Evolutionary conservation across 2,113 vertebrate species (phyloP).

Genomic region (Syngnathoides biaculeatus): DNA sequence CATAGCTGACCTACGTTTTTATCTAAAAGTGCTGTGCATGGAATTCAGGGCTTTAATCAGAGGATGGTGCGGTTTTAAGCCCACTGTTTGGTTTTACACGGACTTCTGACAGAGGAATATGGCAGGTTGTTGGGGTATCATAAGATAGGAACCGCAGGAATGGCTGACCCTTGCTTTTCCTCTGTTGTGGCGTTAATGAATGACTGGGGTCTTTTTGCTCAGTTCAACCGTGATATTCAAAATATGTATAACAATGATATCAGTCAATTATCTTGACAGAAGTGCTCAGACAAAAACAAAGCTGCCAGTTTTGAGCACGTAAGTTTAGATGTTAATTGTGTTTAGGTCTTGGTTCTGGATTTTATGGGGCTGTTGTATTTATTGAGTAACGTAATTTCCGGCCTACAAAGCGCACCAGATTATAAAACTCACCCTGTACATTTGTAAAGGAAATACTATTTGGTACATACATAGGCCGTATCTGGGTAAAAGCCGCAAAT

Average conservation of each 20-base stretch:
- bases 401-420: too few species aligned
- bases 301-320: too few species aligned
- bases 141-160: slow-evolving; percentile 8
- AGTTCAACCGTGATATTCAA: not conserved
- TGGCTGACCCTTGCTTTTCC: not conserved
- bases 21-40: not conserved
- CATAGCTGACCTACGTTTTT: not conserved
- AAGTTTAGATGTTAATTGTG: too few species aligned
- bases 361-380: too few species aligned
- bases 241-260: not conserved
- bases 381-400: too few species aligned
- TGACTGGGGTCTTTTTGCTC: slow-evolving; percentile 2
- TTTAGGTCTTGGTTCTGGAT: too few species aligned
- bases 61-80: not conserved
- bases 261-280: not conserved
- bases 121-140: not conserved
- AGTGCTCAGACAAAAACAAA: too few species aligned
- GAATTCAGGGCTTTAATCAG: not conserved
- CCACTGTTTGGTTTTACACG: not conserved
- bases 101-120: not conserved
- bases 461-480: too few species aligned
- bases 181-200: slow-evolving; percentile 14
- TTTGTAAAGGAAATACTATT: too few species aligned
- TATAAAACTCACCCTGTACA: too few species aligned
- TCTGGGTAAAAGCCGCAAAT: too few species aligned